Base-by-base conservation (phyloP, 2,113 vertebrate species). In the Ptyas mucosa region DNA sequence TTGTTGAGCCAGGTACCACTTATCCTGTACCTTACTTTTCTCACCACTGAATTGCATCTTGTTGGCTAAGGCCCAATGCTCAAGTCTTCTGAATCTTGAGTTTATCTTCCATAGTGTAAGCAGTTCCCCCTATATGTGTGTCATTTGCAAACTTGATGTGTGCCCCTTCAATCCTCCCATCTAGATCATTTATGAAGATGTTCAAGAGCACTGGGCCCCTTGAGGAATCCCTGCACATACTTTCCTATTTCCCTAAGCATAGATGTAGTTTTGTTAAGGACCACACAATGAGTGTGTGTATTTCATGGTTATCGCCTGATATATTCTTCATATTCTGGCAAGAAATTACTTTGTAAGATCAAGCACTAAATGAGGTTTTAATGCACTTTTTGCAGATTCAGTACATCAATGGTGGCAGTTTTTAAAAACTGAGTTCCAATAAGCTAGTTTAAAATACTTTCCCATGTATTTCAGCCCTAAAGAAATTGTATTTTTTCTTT, bases 381-480 rank as follows among this genome's bases (percentile, higher is more conserved):
- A 39, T 57, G 54, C 58, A 61, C 61, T 90, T 93, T 93, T 46
- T 93, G 46, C 86, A 90, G 52, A 90, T n/a, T 12, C 29, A 85
- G 54, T 29, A 93, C n/a, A 86, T 90, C 49, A 64, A 46, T 93
- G 55, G 5, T 15, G 86, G 81, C 43, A 87, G 89, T 87, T 51
- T 90, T 61, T 53, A 18, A 91, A 92, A 88, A 61, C 21, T 81
- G 39, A 49, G 14, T n/a, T 69, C 64, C 85, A 88, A 26, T 46
- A 85, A 91, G 34, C 51, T 75, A 46, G 39, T 9, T 64, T 49
- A 49, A 90, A 18, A 24, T 43, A 43, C 14, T 58, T 89, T 88
- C 39, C 69, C 21, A 34, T 57, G 29, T 88, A 54, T 29, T 29
- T 51, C 29, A 93, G 29, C n/a, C 11, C 57, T 64, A 34, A 92